Base-by-base conservation (phyloP, 2,797 vertebrate genomes). In the Chloroceryle inda region DNA sequence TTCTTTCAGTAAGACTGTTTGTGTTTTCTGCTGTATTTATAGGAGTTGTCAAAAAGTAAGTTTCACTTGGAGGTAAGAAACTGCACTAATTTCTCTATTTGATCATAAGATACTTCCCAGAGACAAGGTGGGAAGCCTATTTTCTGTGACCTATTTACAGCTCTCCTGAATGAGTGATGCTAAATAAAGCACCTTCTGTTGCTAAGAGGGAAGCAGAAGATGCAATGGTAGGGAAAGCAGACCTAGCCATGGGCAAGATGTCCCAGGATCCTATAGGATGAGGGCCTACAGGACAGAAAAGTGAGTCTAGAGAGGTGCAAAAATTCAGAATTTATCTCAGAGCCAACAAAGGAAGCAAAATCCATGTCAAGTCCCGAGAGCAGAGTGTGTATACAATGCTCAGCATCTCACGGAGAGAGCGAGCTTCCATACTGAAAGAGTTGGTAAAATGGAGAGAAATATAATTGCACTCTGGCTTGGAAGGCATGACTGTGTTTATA, bases 71-170 rank as follows among this genome's bases (percentile, higher is more conserved):
- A 95, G 15, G 71, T 94, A 87, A 79, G 83, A 84, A 93, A 85
- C 68, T 44, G 61, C 91, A 87, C 33, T 77, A 45, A 92, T 76
- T 92, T 91, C 50, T 91, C 56, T 81, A 16, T 90, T 84, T 73
- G 63, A 93, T 94, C 77, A 79, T 79, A 66, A 85, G 67, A 88
- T 58, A 76, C n/a, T 76, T 95, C 58, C 50, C 78, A 90, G 69
- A 93, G 94, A 79, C 71, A 90, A 92, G 29, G 56, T 73, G 71
- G 59, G 49, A 94, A 94, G 80, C 72, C 85, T 79, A 68, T 92
- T 85, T 94, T 82, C 83, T 79, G 40, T 95, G 93, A 87, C 94
- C 89, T 89, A 85, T 83, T 96, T 95, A 85, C 67, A 87, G 44
- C 58, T 91, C 27, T 47, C 18, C n/a, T 79, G 85, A 88, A 92